phyloP scores from a whole-genome alignment of 2,113 vertebrate genomes.

The Gnathonemus longibarbis region DNA sequence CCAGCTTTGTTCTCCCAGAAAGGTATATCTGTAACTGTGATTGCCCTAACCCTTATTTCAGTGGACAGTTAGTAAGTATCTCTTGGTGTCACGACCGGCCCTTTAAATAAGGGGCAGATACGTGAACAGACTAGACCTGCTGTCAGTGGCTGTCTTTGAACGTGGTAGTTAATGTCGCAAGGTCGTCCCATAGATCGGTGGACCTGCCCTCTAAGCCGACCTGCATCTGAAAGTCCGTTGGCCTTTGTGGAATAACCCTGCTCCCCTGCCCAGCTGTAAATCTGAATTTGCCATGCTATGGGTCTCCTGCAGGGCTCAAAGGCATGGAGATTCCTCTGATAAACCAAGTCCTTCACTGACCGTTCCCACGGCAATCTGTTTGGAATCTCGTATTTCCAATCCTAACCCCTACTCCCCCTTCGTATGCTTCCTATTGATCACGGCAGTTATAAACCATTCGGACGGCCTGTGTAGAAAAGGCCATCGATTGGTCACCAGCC shows the following conservation, averaged over 20 bases:
- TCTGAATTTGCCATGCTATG: not conserved
- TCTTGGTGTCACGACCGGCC: not conserved
- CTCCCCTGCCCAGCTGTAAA: constrained; percentile 2
- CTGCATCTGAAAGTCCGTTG: not conserved
- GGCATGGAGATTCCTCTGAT: constrained; percentile 11
- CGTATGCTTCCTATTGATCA: not conserved
- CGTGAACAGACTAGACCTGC: not conserved
- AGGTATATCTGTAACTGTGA: not conserved
- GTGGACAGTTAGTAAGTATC: not conserved
- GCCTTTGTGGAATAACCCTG: not conserved
- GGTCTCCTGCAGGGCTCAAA: constrained; percentile 1
- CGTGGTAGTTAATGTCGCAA: not conserved
- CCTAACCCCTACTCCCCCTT: not conserved
- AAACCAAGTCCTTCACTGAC: not conserved
- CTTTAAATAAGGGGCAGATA: not conserved
- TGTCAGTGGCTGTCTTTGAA: not conserved
- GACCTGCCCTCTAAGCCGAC: not conserved
- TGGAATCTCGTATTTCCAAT: constrained; percentile 8
- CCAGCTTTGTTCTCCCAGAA: not conserved
- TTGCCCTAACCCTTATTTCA: not conserved
- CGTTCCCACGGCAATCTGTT: constrained; percentile 8
- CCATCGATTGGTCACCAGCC: not conserved
- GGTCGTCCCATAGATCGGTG: not conserved
- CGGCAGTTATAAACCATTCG: not conserved
- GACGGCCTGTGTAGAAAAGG: not conserved